Base-by-base conservation (phyloP, 2,888 invertebrate species). In the Hoplodrina blanda region DNA sequence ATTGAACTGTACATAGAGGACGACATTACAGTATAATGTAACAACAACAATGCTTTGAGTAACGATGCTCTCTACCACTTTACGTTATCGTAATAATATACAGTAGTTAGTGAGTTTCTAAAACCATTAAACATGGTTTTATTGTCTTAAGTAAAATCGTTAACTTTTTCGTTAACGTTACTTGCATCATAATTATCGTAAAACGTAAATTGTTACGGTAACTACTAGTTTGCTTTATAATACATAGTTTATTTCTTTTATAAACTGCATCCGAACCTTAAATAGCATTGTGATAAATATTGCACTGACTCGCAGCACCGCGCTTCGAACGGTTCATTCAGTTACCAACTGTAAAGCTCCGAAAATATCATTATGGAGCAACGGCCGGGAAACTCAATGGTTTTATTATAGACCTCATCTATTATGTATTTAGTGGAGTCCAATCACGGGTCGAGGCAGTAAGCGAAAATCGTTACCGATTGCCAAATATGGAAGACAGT, bases 361-460 rank as follows among this genome's bases (percentile, higher is more conserved):
- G 72, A 91, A 94, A 93, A 95, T 94, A 94, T 88, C 89, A 84
- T 88, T 88, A 84, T 89, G 85, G 92, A 89, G 90, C 91, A 93
- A 91, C 89, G 91, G 85, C 91, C 91, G 87, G 86, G 78, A 85
- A 89, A 84, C 90, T 91, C 88, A 89, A 91, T 91, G 91, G 90
- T 91, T 89, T 93, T 94, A 93, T 93, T 93, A 91, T 93, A 92
- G 93, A 89, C 90, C 91, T 93, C 92, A 93, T 95, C 90, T 93
- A 93, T 94, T 92, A 95, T 95, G 92, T 87, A 95, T 92, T 90
- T 91, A 88, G 89, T 83, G 74, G 84, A 89, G 88, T 80, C 91
- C 91, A 93, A 94, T 94, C 89, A 87, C 87, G 87, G 85, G 81
- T 85, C 82, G 82, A 85, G 85, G 59, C 82, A 78, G 88, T 92